Base-by-base conservation (phyloP, 2,888 invertebrate species). In the Diloba caeruleocephala region DNA sequence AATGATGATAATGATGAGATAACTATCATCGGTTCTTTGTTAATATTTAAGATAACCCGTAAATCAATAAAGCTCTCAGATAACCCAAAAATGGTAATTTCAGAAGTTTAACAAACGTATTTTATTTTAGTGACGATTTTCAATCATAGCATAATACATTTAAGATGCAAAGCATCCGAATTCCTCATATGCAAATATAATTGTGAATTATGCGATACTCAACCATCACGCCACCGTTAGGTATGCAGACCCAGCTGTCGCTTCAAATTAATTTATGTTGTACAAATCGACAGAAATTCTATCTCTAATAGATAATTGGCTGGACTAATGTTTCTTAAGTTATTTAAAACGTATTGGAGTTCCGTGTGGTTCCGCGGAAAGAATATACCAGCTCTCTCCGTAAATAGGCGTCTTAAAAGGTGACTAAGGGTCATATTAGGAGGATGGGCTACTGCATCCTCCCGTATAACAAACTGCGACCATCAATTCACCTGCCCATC, bases 151-250 rank as follows among this genome's bases (percentile, higher is more conserved):
- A 42, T 64, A 53, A 52, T 48, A 63, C n/a, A 25, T 48, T 52
- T 42, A 23, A 19, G 17, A 57, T 48, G 54, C 32, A 51, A 56
- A 34, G 32, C 48, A 50, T 59, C 69, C 62, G 66, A 59, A 63
- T 62, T 57, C 62, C 59, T 25, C n/a, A 10, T 53, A 67, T 71
- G 68, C 62, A 71, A 71, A 71, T 71, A n/a, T n/a, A 33, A 52
- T 19, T 34, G 41, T 71, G 56, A 68, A 51, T 62, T 62, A 65
- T 64, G 60, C 45, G 31, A 50, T 38, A 54, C 26, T 23, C 55
- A 55, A 49, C 17, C 62, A 71, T 69, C 63, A 57, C 55, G 73
- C 73, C 66, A 71, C 77, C 73, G 70, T 71, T 78, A 68, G 28
- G n/a, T n/a, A n/a, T n/a, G 14, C 15, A 36, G 39, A 44, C 29